These are phyloP conservation scores for Rhinichthys osculus DNA, from an alignment of 2,797 vertebrate genomes.

Conservation along the genomic window DNA sequence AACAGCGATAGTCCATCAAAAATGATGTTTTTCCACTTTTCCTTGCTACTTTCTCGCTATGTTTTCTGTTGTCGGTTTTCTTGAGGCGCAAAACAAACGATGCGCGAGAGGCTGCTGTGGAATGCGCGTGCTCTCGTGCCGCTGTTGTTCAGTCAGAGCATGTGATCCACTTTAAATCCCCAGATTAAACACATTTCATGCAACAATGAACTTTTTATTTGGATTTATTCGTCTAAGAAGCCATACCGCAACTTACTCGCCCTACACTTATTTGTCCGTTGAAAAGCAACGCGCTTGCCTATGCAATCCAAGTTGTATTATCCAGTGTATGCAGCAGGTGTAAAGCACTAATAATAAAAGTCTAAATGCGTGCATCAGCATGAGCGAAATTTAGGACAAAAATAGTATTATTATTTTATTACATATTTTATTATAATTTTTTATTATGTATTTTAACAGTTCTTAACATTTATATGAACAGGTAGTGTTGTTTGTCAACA, in stretches of 20 bases:
- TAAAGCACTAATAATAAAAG: not conserved
- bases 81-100: slow-evolving; percentile 15
- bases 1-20: not conserved
- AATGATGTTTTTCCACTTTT: not conserved
- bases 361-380: not conserved
- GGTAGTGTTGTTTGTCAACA: not conserved
- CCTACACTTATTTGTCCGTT: not conserved
- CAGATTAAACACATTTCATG: slow-evolving; percentile 73
- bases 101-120: slow-evolving; percentile 36
- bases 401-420: not conserved
- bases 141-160: slow-evolving; percentile 66
- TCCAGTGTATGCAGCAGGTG: slow-evolving; percentile 9
- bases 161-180: slow-evolving; percentile 78
- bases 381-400: not conserved
- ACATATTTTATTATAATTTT: not conserved
- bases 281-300: not conserved
- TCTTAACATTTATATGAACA: not conserved
- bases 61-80: not conserved
- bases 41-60: not conserved
- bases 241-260: slow-evolving; percentile 62
- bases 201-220: slow-evolving; percentile 73
- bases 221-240: slow-evolving; percentile 68
- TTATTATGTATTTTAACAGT: not conserved
- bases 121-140: slow-evolving; percentile 53
- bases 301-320: not conserved